Conservation (phyloP, 2,888 invertebrate species). For the Laspeyria flexula region DNA sequence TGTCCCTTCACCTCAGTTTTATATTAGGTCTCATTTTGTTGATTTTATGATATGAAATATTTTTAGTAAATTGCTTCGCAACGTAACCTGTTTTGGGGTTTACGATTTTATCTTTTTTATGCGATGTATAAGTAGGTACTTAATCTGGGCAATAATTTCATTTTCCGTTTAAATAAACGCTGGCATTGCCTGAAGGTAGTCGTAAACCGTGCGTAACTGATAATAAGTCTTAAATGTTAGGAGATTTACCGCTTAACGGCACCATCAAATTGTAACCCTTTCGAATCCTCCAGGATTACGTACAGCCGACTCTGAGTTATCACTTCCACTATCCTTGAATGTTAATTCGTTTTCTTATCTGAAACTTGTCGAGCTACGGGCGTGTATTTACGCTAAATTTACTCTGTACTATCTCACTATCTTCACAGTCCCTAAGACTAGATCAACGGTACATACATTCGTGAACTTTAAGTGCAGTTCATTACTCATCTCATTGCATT, state of each 20-base stretch:
- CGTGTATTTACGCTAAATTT: constrained; percentile 7
- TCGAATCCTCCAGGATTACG: constrained; percentile 26
- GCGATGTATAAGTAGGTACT: neutral
- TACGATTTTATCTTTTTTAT: constrained; percentile 3
- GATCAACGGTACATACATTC: constrained; percentile 5
- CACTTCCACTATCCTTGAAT: constrained; percentile 40
- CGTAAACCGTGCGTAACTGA: constrained; percentile 41
- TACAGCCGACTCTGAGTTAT: constrained; percentile 31
- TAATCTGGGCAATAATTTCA: constrained; percentile 32
- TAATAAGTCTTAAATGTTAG: constrained; percentile 46
- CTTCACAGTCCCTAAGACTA: constrained; percentile 6
- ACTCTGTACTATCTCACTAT: constrained; percentile 8
- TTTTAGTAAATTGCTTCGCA: neutral
- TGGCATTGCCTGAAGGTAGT: constrained; percentile 18
- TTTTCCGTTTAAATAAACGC: constrained; percentile 34
- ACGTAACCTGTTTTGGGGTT: neutral
- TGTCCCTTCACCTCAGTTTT: constrained; percentile 2
- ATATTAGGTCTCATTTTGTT: constrained; percentile 11
- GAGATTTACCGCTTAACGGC: constrained; percentile 37
- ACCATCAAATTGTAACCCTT: constrained; percentile 33
- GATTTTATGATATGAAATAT: neutral
- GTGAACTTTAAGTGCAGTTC: constrained; percentile 7
- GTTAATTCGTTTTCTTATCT: constrained; percentile 46
- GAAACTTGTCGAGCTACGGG: constrained; percentile 11
- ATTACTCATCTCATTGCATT: constrained; percentile 14